These are phyloP conservation scores for Saccostrea cuccullata DNA, from an alignment of 1,140 invertebrate genomes.

Conservation along the genomic window DNA sequence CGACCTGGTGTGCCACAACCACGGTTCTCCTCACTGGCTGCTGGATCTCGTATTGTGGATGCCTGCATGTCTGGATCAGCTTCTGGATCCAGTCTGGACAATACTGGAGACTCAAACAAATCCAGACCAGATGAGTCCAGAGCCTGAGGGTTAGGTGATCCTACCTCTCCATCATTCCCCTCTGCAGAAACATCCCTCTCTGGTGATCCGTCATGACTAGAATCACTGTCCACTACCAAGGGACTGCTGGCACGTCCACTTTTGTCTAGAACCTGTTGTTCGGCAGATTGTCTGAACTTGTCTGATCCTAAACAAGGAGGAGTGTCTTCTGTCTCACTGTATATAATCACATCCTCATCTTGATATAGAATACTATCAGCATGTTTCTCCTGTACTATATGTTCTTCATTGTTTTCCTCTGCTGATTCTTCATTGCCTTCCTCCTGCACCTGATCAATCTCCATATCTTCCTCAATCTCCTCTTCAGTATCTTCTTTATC, in stretches of 20 bases:
- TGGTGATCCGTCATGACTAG: not conserved
- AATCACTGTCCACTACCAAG: not conserved
- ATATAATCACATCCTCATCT: constrained; percentile 6
- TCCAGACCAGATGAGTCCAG: constrained; percentile 8
- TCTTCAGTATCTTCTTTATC: not conserved
- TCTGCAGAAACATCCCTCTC: not conserved
- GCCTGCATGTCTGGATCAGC: not conserved
- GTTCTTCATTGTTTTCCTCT: not conserved
- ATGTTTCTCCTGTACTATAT: not conserved
- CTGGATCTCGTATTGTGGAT: not conserved
- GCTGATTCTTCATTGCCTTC: not conserved
- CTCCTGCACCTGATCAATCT: not conserved
- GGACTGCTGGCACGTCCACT: not conserved
- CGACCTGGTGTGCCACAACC: not conserved
- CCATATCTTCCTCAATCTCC: not conserved
- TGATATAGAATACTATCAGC: not conserved
- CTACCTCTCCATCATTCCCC: not conserved
- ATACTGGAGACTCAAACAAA: constrained; percentile 11
- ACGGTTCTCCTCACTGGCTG: not conserved
- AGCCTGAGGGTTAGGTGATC: not conserved
- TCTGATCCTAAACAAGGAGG: not conserved
- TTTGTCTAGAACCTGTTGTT: not conserved
- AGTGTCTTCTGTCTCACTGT: constrained; percentile 11
- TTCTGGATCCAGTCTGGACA: not conserved
- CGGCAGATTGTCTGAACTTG: not conserved